A percentile compares a stretch with the other conserved stretches of the same genome.
phyloP scores from a whole-genome alignment of 1,140 invertebrate species.

The Cotesia chilonis region DNA sequence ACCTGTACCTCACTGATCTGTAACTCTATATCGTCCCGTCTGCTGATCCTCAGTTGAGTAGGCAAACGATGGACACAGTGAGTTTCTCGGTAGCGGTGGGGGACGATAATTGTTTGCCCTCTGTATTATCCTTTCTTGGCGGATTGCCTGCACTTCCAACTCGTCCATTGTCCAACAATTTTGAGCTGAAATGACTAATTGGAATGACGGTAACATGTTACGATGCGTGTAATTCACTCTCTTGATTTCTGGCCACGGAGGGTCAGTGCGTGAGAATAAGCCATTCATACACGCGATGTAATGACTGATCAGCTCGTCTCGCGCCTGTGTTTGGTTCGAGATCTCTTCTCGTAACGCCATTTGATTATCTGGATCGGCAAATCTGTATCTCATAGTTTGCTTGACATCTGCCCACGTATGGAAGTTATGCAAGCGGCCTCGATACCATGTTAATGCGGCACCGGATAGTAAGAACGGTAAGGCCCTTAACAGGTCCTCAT shows the following conservation, averaged over 20 bases:
- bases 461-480: neutral
- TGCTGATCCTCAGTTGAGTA: too few species aligned
- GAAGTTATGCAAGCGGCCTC: neutral
- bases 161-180: neutral
- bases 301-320: neutral
- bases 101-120: neutral
- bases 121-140: neutral
- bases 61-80: neutral
- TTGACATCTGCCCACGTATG: neutral
- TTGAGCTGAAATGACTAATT: neutral
- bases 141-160: neutral
- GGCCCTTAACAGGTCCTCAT: neutral
- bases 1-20: too few species aligned
- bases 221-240: neutral
- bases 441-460: neutral
- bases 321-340: neutral
- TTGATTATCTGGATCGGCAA: too few species aligned
- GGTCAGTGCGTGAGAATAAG: neutral
- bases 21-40: too few species aligned
- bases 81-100: neutral
- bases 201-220: neutral
- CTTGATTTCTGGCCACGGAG: neutral
- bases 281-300: neutral
- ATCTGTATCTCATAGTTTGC: neutral
- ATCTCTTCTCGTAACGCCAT: neutral